Evolutionary conservation across 2,888 invertebrate species (phyloP).

Genomic region (Phymatocera aterrima): DNA sequence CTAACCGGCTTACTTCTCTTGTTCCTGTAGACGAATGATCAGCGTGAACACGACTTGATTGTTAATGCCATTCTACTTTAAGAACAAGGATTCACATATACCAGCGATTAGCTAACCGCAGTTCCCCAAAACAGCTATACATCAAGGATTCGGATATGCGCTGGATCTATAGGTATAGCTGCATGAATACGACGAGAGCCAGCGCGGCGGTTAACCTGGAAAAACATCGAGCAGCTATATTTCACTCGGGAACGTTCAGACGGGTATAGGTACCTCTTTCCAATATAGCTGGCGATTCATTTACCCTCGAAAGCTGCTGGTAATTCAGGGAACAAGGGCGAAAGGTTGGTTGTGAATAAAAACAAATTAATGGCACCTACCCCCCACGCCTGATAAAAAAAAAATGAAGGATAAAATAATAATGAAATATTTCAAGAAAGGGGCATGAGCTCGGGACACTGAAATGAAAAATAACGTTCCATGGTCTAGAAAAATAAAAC

Average conservation of each 20-base stretch:
- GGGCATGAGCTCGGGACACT: background rate
- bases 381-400: background rate
- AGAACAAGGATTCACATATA: conserved; percentile 18
- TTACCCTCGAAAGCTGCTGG: conserved; percentile 28
- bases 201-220: conserved; percentile 27
- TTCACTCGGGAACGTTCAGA: conserved; percentile 31
- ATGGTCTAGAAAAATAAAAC: background rate
- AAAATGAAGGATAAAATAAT: background rate
- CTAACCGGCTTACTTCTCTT: background rate
- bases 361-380: conserved; percentile 20
- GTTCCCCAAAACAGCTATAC: conserved; percentile 11
- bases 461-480: conserved; percentile 6
- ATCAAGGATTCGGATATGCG: background rate
- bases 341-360: background rate
- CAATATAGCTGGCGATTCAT: conserved; percentile 29
- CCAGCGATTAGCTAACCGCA: background rate
- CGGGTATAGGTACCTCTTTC: conserved; percentile 22
- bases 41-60: background rate
- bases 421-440: background rate
- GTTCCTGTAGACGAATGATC: background rate
- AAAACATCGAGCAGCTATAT: conserved; percentile 37
- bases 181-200: conserved; percentile 9
- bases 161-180: background rate
- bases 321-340: conserved; percentile 26
- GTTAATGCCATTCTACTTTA: conserved; percentile 5